Base-by-base conservation (phyloP, 1,140 invertebrate genomes). In the Geopemphigus sp. region DNA sequence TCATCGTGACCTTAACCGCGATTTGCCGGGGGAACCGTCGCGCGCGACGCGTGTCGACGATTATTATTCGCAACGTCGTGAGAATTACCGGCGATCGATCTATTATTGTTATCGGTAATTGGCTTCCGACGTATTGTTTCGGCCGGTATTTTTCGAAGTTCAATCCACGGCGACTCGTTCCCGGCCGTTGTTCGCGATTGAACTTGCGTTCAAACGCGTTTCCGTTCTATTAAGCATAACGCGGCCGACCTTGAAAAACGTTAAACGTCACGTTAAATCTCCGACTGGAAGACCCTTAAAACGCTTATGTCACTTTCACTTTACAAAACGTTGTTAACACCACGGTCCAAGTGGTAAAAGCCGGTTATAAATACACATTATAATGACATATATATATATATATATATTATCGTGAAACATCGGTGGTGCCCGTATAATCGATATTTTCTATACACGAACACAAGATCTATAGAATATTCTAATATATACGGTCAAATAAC, bases 1-100 rank as follows among this genome's bases (percentile, higher is more conserved):
- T n/a, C 22, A 15, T 17, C 66, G 54, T 57, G 72, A 74, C 72
- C 72, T 74, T 74, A 74, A 74, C 72, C 53, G 56, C 32, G 56
- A 26, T 74, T 6, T 59, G 72, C n/a, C 54, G 19, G 29, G 70
- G 72, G 26, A 59, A 26, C 70, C 64, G 45, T 14, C 68, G 6
- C 26, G 11, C 14, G 24, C 64, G 24, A 8, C 39, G 64, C 22
- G 12, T 12, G 22, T 19, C n/a, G 32, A 15, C 63, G 29, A 15
- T 26, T 19, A 68, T 47, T 68, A 68, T 45, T 68, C 19, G 66
- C 66, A 68, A 68, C 66, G 45, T 68, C 66, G 66, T 68, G 66
- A 47, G 66, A 68, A 68, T 26, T 68, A 24, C 22, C n/a, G n/a
- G 12, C 32, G n/a, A 68, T n/a, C 8, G 8, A 39, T 39, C 8